Base-by-base conservation (phyloP, 2,797 vertebrate genomes). In the Remorina albescens region DNA sequence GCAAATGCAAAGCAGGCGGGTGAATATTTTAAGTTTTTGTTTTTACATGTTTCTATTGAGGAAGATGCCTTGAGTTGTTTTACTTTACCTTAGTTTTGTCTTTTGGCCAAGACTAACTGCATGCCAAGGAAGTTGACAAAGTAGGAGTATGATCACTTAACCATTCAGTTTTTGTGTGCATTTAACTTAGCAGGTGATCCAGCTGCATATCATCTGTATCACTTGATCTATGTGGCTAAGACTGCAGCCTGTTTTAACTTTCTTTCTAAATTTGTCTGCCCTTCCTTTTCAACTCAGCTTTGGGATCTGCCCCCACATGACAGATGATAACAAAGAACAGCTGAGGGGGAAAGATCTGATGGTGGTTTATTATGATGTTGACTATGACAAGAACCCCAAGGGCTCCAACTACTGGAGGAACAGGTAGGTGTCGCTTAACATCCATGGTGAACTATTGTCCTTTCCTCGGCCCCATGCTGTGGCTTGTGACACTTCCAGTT, bases 391-490 rank as follows among this genome's bases (percentile, higher is more conserved):
- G 88, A 99, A 99, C 19, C 95, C 97, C 0, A 99, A 99, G 79
- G 98, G 98, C 23, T 98, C 98, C 53, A 99, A 99, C 93, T 99
- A 99, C 89, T 99, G 98, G 98, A 97, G 98, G 84, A 99, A 99
- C 92, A 96, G 98, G 98, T 98, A 72, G 25, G 77, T 23, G 47
- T 67, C 12, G 60, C 41, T 1, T 1, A 26, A 26, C 2, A n/a
- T n/a, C n/a, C n/a, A n/a, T n/a, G n/a, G 10, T 25, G 3, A 1
- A 18, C 21, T 21, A 6, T 21, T 10, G 19, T 15, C 13, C 19
- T 37, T 21, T n/a, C 12, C 34, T 37, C 32, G 23, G 26, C 12
- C 16, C 19, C 28, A 2, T 30, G 32, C 3, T 2, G 30, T 25
- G 11, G 13, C 21, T 21, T 8, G 11, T 12, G 4, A 47, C n/a